Percentiles rank a stretch among this genome's conserved stretches.
phyloP scores from a whole-genome alignment of 1,140 invertebrate genomes.

The Druon quercuslanigerum region DNA sequence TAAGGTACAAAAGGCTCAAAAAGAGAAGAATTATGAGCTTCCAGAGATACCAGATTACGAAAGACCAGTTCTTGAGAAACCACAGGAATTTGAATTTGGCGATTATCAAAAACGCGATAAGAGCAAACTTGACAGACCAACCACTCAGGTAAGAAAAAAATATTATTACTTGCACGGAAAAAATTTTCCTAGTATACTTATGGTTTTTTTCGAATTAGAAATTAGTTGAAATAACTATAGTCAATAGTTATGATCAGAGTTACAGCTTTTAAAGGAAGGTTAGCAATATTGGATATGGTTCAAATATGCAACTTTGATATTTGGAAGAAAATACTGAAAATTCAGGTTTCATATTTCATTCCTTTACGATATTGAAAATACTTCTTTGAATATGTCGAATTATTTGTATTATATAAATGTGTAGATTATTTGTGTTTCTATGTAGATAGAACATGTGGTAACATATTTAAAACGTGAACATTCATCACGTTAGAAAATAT shows the following conservation, averaged over 20 bases:
- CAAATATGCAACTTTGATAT: constrained; percentile 19
- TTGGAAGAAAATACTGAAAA: constrained; percentile 5
- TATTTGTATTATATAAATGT: no score
- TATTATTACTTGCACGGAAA: neutral
- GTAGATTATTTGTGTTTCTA: no score
- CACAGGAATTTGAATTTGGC: constrained; percentile 70
- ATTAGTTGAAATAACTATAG: constrained; percentile 26
- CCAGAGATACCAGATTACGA: constrained; percentile 87
- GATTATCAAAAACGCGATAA: constrained; percentile 66
- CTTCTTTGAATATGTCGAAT: neutral
- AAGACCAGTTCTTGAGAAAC: constrained; percentile 81
- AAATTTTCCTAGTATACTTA: neutral
- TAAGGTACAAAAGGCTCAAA: constrained; percentile 68
- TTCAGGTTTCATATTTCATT: neutral
- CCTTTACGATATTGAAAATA: neutral
- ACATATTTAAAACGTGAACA: no score
- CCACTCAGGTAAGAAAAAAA: constrained; percentile 61
- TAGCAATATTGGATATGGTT: constrained; percentile 19
- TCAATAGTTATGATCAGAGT: neutral
- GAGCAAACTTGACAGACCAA: constrained; percentile 69
- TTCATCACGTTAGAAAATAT: no score
- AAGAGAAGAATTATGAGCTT: constrained; percentile 79
- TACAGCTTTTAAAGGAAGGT: constrained; percentile 18
- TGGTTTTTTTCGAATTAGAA: neutral
- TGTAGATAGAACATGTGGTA: no score